Conservation (phyloP, 2,888 invertebrate genomes). For the Cephonodes hylas region DNA sequence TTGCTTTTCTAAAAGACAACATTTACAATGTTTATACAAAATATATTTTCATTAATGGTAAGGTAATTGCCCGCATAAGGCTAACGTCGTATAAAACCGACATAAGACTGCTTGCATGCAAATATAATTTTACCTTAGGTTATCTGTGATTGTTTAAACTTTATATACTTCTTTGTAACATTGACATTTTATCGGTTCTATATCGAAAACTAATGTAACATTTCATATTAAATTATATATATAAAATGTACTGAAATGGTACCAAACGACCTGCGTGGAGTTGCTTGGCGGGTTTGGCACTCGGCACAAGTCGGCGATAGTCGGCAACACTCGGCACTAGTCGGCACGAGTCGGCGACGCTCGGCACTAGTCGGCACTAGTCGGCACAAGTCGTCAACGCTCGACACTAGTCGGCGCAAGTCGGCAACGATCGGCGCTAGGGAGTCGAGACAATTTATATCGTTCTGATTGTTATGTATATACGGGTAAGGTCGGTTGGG, state of each 20-base stretch:
- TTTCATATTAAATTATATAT: conserved; percentile 4
- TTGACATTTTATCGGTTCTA: conserved; percentile 1
- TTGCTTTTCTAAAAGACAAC: background rate
- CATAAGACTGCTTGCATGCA: conserved; percentile 61
- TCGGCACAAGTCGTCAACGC: background rate
- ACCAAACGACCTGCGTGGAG: background rate
- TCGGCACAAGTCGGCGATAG: background rate
- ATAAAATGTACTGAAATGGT: background rate
- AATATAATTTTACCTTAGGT: conserved; percentile 42
- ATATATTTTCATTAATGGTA: conserved; percentile 5
- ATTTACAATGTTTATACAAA: conserved; percentile 3
- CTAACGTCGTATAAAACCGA: conserved; percentile 36
- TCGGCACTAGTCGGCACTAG: background rate
- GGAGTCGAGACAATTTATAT: conserved; percentile 28
- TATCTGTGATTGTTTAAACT: conserved; percentile 20
- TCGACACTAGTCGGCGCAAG: background rate
- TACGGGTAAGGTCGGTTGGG: conserved; percentile 72
- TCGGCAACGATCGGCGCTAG: background rate
- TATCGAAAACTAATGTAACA: background rate
- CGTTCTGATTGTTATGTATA: conserved; percentile 68
- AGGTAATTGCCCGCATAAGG: conserved; percentile 17
- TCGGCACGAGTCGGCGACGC: background rate
- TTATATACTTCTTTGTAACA: conserved; percentile 10
- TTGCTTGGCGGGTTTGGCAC: background rate
- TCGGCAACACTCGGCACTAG: background rate